Evolutionary conservation across 2,888 invertebrate species (phyloP).

Genomic region (Trissoscelio sp.): DNA sequence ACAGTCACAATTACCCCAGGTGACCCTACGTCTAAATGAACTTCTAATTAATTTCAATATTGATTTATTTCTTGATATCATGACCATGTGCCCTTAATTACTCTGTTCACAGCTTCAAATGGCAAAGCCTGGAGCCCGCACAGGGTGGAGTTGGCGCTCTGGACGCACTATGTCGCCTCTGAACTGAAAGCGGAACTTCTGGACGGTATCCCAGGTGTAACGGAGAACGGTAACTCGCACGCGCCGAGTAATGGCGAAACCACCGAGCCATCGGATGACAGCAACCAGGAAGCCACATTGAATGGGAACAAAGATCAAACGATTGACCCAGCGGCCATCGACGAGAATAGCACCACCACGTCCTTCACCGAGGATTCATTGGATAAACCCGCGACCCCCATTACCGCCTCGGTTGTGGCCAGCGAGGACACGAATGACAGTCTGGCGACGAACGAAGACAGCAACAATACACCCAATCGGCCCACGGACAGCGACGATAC

Average conservation of each 20-base stretch:
- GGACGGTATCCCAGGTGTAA: constrained; percentile 87
- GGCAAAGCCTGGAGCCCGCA: constrained; percentile 85
- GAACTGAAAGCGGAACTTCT: constrained; percentile 93
- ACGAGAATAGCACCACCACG: constrained; percentile 89
- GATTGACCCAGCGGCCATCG: constrained; percentile 85
- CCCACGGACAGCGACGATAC: constrained; percentile 81
- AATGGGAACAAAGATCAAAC: constrained; percentile 83
- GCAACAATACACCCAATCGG: constrained; percentile 78
- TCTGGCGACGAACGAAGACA: constrained; percentile 84
- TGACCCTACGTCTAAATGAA: too few relatives aligned
- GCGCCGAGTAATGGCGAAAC: constrained; percentile 78
- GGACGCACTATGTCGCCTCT: constrained; percentile 95
- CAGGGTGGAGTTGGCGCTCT: constrained; percentile 94
- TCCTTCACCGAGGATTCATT: constrained; percentile 91
- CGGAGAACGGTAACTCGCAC: constrained; percentile 84
- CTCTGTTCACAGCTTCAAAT: constrained; percentile 80
- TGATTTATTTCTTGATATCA: too few relatives aligned
- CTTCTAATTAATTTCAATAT: too few relatives aligned
- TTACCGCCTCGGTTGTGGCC: constrained; percentile 79
- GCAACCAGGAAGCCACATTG: constrained; percentile 87
- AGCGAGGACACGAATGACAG: constrained; percentile 86
- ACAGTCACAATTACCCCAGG: too few relatives aligned
- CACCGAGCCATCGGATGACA: constrained; percentile 88
- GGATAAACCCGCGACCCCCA: constrained; percentile 87
- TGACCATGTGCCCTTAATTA: background rate